phyloP scores from a whole-genome alignment of 2,888 invertebrate species.

The Caenorhabditis sp. region DNA sequence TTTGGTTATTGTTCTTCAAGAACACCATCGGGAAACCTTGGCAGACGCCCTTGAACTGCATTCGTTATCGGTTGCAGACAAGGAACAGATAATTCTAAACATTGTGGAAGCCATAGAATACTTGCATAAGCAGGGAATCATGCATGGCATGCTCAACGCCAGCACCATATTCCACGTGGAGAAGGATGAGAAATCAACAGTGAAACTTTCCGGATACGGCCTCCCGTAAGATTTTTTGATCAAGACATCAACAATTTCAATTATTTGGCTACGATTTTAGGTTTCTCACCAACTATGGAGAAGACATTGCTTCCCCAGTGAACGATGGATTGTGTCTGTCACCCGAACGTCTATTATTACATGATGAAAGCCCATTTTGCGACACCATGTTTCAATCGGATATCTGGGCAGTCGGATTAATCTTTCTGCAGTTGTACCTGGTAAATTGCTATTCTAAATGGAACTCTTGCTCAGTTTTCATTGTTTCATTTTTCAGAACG shows the following conservation, averaged over 20 bases:
- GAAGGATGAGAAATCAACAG: constrained; percentile 6
- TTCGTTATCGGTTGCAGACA: not conserved
- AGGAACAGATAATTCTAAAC: not conserved
- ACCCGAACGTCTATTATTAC: constrained; percentile 7
- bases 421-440: constrained; percentile 88
- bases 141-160: not conserved
- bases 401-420: constrained; percentile 95
- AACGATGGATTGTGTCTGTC: constrained; percentile 12
- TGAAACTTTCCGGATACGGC: constrained; percentile 5
- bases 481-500: constrained; percentile 16
- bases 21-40: constrained; percentile 87
- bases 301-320: constrained; percentile 18
- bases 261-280: constrained; percentile 1
- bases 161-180: not conserved
- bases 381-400: constrained; percentile 87
- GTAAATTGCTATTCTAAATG: constrained; percentile 84
- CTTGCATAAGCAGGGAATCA: not conserved
- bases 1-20: constrained; percentile 74
- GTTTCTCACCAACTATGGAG: constrained; percentile 48
- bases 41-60: constrained; percentile 78
- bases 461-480: not conserved
- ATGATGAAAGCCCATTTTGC: constrained; percentile 1
- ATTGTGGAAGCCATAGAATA: not conserved
- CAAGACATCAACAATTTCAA: too few species aligned
- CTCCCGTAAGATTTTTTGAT: constrained; percentile 26